Evolutionary conservation across 1,140 invertebrate genomes (phyloP).

Genomic region (Vanessa tameamea): DNA sequence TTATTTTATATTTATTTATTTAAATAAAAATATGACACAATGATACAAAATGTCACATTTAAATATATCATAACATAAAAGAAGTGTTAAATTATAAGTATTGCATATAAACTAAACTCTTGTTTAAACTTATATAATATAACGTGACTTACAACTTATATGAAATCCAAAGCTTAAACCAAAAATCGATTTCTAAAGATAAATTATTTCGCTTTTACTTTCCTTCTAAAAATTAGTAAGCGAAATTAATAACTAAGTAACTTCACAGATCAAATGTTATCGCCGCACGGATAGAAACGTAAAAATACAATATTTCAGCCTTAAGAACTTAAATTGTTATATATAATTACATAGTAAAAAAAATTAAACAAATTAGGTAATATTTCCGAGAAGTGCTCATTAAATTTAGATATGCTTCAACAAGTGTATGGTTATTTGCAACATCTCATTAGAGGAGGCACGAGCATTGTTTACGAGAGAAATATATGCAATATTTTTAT

Average conservation of each 20-base stretch:
- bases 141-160: constrained; percentile 1
- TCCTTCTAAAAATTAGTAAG: background rate
- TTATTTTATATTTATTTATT: too few species aligned
- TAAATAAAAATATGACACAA: too few species aligned
- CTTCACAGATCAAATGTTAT: background rate
- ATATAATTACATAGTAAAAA: constrained; percentile 8
- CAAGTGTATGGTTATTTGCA: constrained; percentile 26
- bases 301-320: background rate
- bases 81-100: background rate
- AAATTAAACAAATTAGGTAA: constrained; percentile 26
- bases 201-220: background rate
- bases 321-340: background rate
- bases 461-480: constrained; percentile 31
- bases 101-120: background rate
- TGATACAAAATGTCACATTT: too few species aligned
- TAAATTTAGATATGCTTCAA: constrained; percentile 30
- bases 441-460: constrained; percentile 30
- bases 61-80: too few species aligned
- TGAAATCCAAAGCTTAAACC: background rate
- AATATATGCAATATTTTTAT: constrained; percentile 39
- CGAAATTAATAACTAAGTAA: background rate
- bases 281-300: background rate
- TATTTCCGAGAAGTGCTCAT: constrained; percentile 28
- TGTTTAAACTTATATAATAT: background rate
- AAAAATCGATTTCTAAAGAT: background rate